Conservation (phyloP, 2,113 vertebrate species). For the Rhynchomys soricoides region DNA sequence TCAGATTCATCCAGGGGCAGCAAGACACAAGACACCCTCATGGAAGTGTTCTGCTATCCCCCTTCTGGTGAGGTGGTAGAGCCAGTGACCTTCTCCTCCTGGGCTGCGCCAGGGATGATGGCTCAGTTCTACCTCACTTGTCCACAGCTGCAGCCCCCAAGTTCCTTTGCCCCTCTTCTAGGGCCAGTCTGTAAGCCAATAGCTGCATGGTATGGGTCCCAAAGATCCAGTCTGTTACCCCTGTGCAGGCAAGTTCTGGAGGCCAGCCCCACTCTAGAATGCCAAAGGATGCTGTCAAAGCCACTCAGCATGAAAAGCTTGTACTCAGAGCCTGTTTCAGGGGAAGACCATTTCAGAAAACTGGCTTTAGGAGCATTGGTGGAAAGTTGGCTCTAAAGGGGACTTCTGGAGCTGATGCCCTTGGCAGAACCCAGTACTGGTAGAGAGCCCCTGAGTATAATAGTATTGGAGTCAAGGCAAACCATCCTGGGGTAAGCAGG, state of each 20-base stretch:
- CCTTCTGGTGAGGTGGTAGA: not conserved
- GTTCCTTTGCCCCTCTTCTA: not conserved
- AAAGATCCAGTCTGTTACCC: not conserved
- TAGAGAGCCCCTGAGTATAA: not conserved
- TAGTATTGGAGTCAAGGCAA: rapidly evolving
- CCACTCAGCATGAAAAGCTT: not conserved
- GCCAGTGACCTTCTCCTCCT: no score
- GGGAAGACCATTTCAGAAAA: not conserved
- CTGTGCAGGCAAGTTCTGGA: not conserved
- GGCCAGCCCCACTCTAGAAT: not conserved
- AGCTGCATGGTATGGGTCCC: not conserved
- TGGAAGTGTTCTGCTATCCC: no score
- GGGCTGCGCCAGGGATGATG: not conserved
- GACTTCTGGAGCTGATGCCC: not conserved
- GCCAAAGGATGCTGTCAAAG: not conserved
- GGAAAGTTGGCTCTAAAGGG: not conserved
- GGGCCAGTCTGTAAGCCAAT: not conserved
- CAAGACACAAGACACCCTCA: not conserved
- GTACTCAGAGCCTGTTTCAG: not conserved
- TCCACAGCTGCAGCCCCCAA: not conserved
- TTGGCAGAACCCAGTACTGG: not conserved
- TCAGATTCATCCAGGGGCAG: not conserved
- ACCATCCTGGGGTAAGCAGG: not conserved
- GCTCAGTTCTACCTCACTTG: not conserved
- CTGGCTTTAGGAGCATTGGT: not conserved